phyloP scores from a whole-genome alignment of 2,797 vertebrate genomes.

The Smutsia gigantea region DNA sequence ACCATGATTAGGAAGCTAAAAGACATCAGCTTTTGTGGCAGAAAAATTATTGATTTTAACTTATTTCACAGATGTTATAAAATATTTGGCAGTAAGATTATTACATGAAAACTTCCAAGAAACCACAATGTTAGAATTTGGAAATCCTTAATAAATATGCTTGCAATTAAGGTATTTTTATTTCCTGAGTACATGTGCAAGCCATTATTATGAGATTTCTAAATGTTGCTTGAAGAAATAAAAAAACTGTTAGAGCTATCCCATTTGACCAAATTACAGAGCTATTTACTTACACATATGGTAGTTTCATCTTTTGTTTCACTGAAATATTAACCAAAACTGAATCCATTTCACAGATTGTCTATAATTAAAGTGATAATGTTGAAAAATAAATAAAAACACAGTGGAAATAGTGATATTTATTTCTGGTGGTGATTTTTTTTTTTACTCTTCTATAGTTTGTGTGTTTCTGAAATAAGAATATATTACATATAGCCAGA shows the following conservation, averaged over 20 bases:
- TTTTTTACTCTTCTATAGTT: not conserved
- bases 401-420: not conserved
- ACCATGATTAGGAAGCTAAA: not conserved
- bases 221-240: conserved; percentile 6
- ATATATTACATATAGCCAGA: not conserved
- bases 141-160: not conserved
- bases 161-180: not conserved
- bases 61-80: not conserved
- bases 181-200: not conserved
- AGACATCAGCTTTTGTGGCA: not conserved
- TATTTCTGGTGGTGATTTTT: not conserved
- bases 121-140: not conserved
- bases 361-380: not conserved
- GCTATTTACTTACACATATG: not conserved
- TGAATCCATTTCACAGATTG: not conserved
- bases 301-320: not conserved
- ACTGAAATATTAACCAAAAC: not conserved
- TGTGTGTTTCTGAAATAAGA: not conserved
- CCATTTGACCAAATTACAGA: not conserved
- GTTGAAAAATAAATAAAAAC: not conserved
- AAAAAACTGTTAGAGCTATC: not conserved
- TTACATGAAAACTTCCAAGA: not conserved
- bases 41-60: not conserved
- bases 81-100: not conserved
- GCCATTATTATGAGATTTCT: not conserved